Evolutionary conservation across 2,888 invertebrate genomes (phyloP), one percentile per base, ranked within the genome.

Genomic region (Rosalia funebris): DNA sequence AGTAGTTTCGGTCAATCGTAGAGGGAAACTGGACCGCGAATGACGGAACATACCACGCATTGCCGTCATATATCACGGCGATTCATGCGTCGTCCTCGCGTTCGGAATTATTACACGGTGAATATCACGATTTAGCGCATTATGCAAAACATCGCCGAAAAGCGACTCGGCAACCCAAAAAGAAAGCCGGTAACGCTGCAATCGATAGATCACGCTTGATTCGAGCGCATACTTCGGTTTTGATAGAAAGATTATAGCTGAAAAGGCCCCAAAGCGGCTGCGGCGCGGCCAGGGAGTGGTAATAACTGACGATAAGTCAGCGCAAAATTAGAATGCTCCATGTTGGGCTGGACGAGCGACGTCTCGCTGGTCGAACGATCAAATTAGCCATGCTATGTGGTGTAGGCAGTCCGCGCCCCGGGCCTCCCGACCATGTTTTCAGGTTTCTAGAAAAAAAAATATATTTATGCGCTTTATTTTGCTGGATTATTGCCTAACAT

Each of bases 191-290:
- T 57, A 48, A 59, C 59, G 59, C 53, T 57, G 61, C 66, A 72
- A 74, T 74, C 75, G 72, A 76, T 77, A 77, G 76, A 77, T 76
- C 77, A 77, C 75, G 73, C 65, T 73, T 63, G 71, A 73, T 71
- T 70, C 68, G 59, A 56, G 67, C 66, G 68, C 72, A 72, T 71
- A 74, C 67, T 74, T 75, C 70, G 65, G 70, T 75, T 77, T 77
- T 77, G 77, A 77, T 77, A 75, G 77, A 76, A 77, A 77, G 76
- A 77, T 77, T 77, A 77, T 74, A 68, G 65, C 56, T 58, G 66
- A 64, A 55, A 53, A 52, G 54, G 63, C 61, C 68, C 67, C 52
- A 45, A 50, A 62, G 68, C 68, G 50, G 14, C 48, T 19, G 59
- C 59, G 37, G 45, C 56, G 61, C 63, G 57, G 57, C 63, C 63